Base-by-base conservation (phyloP, 2,797 vertebrate species). In the Etheostoma perlongum region DNA sequence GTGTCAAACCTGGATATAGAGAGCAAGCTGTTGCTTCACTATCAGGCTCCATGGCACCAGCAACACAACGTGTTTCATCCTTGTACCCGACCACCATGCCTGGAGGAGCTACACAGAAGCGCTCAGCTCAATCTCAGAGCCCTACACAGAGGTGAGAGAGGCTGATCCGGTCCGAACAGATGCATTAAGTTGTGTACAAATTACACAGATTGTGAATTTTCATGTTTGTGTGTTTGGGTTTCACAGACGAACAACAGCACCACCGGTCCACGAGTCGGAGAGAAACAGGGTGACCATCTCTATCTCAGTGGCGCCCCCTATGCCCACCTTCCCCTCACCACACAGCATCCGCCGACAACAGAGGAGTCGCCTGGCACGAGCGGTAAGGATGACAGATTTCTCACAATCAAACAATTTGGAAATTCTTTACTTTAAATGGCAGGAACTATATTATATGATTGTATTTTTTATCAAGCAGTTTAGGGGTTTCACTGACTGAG, bases 1-100 rank as follows among this genome's bases (percentile, higher is more conserved):
- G 97, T 99, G 87, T 99, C 98, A 58, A 98, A 98, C 94, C 94
- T 99, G 93, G 98, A 99, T 54, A 88, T 95, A 36, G 98, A 99
- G 92, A 98, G 97, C 88, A 99, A 99, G 94, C 89, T 99, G 90
- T 97, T 95, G 0, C 93, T 95, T 16, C 98, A 99, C 86, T 99
- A 98, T 93, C 97, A 95, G 85, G 96, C 97, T 19, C 95, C 96
- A 78, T 98, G 97, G 97, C 97, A 98, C 90, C 98, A 97, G 91
- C 97, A 99, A 89, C 96, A 97, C 89, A 97, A 96, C 74, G 93
- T 99, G 85, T 98, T 99, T 83, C 95, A 98, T 67, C 96, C 97
- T 0, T 96, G 96, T 83, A 97, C 95, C 36, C 95, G 97, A 48
- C 96, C 97, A 0, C 95, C 97, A 14, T 99, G 97, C 8, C 94